phyloP scores from a whole-genome alignment of 1,140 invertebrate species.

The Cecropterus lyciades region DNA sequence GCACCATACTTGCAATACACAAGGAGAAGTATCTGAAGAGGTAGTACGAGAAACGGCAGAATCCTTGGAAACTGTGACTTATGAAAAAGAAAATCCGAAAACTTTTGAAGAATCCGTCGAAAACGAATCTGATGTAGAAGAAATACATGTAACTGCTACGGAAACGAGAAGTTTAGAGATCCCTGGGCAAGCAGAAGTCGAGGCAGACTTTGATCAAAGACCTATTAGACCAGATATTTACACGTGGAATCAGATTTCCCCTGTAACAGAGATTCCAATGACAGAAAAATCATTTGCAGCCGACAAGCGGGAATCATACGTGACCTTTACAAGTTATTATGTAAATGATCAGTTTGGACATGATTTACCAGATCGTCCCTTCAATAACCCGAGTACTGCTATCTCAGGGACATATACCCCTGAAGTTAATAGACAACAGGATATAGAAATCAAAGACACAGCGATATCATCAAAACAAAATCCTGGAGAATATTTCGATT shows the following conservation, averaged over 20 bases:
- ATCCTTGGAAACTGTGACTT: background rate
- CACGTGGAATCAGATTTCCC: background rate
- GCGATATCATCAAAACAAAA: constrained; percentile 45
- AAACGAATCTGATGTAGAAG: constrained; percentile 12
- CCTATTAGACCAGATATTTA: constrained; percentile 9
- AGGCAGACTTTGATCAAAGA: background rate
- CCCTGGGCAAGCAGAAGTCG: background rate
- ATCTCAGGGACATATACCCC: constrained; percentile 15
- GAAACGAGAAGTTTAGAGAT: constrained; percentile 1
- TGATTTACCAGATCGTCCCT: background rate
- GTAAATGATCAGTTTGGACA: constrained; percentile 2
- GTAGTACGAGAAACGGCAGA: background rate
- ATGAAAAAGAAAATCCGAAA: background rate
- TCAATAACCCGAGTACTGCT: constrained; percentile 11
- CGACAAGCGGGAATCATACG: background rate
- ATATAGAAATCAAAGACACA: constrained; percentile 15
- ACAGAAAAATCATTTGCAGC: background rate
- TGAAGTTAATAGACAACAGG: background rate
- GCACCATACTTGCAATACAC: background rate
- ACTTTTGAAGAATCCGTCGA: too few species aligned
- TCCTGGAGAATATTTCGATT: constrained; percentile 39
- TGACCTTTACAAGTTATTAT: background rate
- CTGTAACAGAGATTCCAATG: background rate
- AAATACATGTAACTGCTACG: constrained; percentile 7
- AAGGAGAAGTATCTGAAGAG: background rate